Evolutionary conservation across 2,888 invertebrate species (phyloP), one percentile per base, ranked within the genome.

Genomic region (Philereme transversata): DNA sequence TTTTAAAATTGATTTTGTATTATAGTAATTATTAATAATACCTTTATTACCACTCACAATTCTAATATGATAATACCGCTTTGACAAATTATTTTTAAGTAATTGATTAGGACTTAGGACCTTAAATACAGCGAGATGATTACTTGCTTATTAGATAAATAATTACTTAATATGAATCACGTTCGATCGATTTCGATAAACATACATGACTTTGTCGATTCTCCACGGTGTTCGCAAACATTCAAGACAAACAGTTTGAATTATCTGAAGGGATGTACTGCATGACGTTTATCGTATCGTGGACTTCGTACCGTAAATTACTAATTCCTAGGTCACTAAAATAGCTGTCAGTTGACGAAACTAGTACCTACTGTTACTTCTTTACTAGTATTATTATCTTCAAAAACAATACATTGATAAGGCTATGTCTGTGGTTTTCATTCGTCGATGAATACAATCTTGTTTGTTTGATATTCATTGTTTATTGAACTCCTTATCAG

Each of bases 271-370:
- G 36, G 5, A 33, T n/a, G 8, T 57, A 5, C 4, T 9, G 11
- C 51, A 51, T 48, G 46, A 45, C 5, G 9, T 6, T 1, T 35
- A 11, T 56, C 9, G 8, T 8, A 51, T 40, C 43, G 51, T 56
- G 51, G 55, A 62, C 71, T 67, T 58, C 59, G 51, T 57, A 51
- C 49, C 51, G 22, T 34, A 22, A 22, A 44, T 58, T 36, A 36
- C 49, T 9, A 47, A 57, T 49, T 55, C 49, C 33, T 51, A 49
- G 47, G 50, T 38, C 51, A 65, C 64, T 34, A 55, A 65, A 58
- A 66, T 60, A 66, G 50, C 56, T 52, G 50, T 50, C 22, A 7
- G 49, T 33, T 36, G 35, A 9, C 43, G 9, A 48, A 43, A n/a
- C 4, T 4, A 8, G 4, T 8, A 40, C 6, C 6, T 40, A 40